Base-by-base conservation (phyloP, 1,140 invertebrate species). In the Paraescarpia echinospica region DNA sequence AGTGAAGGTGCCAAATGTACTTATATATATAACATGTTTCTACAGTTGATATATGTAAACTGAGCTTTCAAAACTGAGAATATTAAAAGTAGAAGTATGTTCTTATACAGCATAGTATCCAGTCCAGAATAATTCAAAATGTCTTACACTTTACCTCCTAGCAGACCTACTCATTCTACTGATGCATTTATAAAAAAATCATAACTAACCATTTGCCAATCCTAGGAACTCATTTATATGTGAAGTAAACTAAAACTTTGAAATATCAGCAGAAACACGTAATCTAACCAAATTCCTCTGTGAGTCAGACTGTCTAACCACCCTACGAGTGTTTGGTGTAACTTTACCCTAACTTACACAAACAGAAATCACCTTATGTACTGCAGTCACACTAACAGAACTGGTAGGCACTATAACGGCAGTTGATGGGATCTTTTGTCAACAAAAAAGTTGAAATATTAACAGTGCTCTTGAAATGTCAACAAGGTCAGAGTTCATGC, bases 401-500 rank as follows among this genome's bases (percentile, higher is more conserved):
- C 89, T 91, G 27, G 27, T 89, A 33, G n/a, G 33, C 31, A 92
- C 1, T 27, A 77, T 77, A 77, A 77, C 59, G 5, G 59, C 59
- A 77, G 27, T 77, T 22, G 59, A 18, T 77, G 59, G 6, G 59
- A 14, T 77, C 2, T 77, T 8, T 77, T 18, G 59, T 5, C 18
- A 14, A 77, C 59, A 77, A 77, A 5, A 48, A 27, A 14, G 6
- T 77, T 77, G 22, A 77, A 14, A 77, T 18, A 77, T 77, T 77
- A 77, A 77, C 59, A 31, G 14, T 27, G 22, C 59, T 77, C 2
- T 77, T 77, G 59, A 77, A 77, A 27, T 77, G 59, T 77, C 12
- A 77, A 8, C 14, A n/a, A n/a, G n/a, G n/a, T n/a, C n/a, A 48
- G 92, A 90, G 27, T 89, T 31, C 93, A 48, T 31, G 93, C 9